Percentiles rank a stretch among this genome's conserved stretches.
Conservation (phyloP, 1,140 invertebrate species). For the Akabosia matsudoensis region DNA sequence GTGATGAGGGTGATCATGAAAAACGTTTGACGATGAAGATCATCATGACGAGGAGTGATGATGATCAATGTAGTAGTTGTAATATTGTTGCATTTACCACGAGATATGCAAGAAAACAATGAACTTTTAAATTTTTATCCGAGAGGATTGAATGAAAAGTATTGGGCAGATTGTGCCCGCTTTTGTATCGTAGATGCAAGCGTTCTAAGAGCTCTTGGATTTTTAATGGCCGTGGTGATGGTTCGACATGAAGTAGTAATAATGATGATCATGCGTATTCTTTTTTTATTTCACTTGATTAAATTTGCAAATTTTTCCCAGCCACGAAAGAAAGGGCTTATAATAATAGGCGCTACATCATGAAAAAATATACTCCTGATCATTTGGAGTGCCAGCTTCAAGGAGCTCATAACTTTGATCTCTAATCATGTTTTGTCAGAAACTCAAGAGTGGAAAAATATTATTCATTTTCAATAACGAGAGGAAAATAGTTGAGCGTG, state of each 20-base stretch:
- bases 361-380: too few species aligned
- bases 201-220: too few species aligned
- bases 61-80: background rate
- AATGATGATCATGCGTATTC: background rate
- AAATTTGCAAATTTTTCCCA: constrained; percentile 10
- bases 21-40: background rate
- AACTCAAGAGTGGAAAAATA: background rate
- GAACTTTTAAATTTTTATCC: constrained; percentile 12
- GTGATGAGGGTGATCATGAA: background rate
- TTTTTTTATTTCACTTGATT: constrained; percentile 4
- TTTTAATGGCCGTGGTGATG: too few species aligned
- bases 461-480: background rate
- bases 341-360: background rate
- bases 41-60: background rate
- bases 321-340: background rate
- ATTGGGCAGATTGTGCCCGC: too few species aligned
- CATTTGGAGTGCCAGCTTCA: background rate
- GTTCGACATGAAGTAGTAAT: too few species aligned
- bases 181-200: too few species aligned
- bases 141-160: too few species aligned
- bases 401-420: background rate
- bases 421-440: background rate
- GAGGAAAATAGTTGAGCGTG: background rate
- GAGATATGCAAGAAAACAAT: background rate
- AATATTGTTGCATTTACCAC: background rate